Evolutionary conservation across 2,888 invertebrate genomes (phyloP).

Genomic region (Philereme vetulata): DNA sequence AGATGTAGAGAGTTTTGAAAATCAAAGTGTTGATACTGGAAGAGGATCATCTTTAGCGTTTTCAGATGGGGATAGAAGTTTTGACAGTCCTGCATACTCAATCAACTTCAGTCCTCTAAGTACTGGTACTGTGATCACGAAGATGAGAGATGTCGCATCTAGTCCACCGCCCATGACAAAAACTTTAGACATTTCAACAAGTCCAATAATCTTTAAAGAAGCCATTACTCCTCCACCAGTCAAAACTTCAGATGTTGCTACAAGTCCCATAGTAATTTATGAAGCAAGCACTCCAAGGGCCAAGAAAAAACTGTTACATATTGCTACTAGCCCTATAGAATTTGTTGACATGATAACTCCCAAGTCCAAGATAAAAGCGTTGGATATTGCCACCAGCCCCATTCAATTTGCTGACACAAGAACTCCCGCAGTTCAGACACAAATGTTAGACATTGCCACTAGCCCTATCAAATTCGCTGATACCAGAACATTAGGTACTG

Average conservation of each 20-base stretch:
- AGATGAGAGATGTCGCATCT: constrained; percentile 24
- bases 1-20: constrained; percentile 44
- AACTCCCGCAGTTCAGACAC: neutral
- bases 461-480: constrained; percentile 5
- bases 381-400: neutral
- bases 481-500: constrained; percentile 8
- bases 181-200: constrained; percentile 19
- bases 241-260: constrained; percentile 12
- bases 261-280: constrained; percentile 1
- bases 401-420: constrained; percentile 2
- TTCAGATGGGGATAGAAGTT: constrained; percentile 66
- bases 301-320: constrained; percentile 1
- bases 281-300: neutral
- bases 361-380: neutral
- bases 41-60: constrained; percentile 69
- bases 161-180: constrained; percentile 22
- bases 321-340: neutral
- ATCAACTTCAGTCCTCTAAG: constrained; percentile 48
- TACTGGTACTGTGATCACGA: constrained; percentile 31
- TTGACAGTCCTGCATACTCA: constrained; percentile 64
- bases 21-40: constrained; percentile 68
- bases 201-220: constrained; percentile 24
- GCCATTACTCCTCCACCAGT: neutral
- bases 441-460: neutral
- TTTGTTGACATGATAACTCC: neutral